Percentiles rank a stretch among this genome's conserved stretches.
These are phyloP conservation scores for Drosophila gunungcola DNA, from an alignment of 1,140 invertebrate genomes.

Conservation along the genomic window DNA sequence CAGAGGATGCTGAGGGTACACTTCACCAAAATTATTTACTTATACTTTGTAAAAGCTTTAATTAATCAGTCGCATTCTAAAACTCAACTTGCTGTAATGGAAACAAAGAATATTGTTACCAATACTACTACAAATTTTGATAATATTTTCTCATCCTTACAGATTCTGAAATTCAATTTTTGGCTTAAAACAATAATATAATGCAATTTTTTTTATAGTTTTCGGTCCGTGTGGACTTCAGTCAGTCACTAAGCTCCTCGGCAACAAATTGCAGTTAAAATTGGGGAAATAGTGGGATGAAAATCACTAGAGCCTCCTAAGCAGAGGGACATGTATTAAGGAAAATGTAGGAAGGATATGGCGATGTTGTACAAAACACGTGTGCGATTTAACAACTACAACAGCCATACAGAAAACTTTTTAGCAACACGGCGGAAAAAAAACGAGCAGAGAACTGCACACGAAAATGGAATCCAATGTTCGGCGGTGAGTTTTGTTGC, in stretches of 20 bases:
- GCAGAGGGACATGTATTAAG: constrained; percentile 63
- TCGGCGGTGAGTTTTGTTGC: constrained; percentile 72
- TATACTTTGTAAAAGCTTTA: too few relatives aligned
- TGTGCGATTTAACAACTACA: constrained; percentile 81
- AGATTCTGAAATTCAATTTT: too few relatives aligned
- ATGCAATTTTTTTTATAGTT: too few relatives aligned
- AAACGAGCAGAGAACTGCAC: constrained; percentile 30
- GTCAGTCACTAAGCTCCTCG: constrained; percentile 61
- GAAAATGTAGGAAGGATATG: constrained; percentile 77
- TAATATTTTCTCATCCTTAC: too few relatives aligned
- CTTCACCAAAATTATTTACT: neutral
- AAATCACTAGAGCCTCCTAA: constrained; percentile 55
- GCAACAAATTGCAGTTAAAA: constrained; percentile 80
- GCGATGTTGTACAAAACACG: constrained; percentile 77
- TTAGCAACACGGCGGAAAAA: constrained; percentile 14
- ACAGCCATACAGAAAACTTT: constrained; percentile 55
- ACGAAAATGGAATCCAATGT: constrained; percentile 70
- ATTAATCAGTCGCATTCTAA: too few relatives aligned
- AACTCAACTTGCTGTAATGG: too few relatives aligned
- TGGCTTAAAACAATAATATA: too few relatives aligned
- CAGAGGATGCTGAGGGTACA: neutral
- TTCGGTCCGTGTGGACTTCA: neutral
- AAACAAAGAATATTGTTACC: too few relatives aligned
- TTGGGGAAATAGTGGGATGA: constrained; percentile 32
- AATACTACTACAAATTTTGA: too few relatives aligned